A percentile compares a stretch with the other conserved stretches of the same genome.
Evolutionary conservation across 2,888 invertebrate species (phyloP).

Genomic region (Drepanosiphum platanoidis): DNA sequence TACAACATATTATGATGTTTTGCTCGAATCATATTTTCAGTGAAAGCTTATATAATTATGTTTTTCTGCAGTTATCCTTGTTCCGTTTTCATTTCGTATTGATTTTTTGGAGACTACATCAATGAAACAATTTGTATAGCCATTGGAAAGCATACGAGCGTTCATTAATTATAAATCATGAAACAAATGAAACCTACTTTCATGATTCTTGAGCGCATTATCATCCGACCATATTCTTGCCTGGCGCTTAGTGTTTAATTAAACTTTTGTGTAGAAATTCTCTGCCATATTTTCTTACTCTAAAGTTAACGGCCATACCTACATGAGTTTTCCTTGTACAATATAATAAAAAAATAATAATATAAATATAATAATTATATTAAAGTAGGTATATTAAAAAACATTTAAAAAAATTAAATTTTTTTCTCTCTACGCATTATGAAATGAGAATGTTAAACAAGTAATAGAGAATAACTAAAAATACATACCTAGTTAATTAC

Average conservation of each 20-base stretch:
- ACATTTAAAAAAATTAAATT: no score
- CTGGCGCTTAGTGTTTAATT: neutral
- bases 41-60: no score
- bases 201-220: constrained; percentile 2
- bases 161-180: constrained; percentile 24
- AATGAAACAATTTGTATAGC: neutral
- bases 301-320: neutral
- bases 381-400: no score
- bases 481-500: no score
- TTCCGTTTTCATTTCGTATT: neutral
- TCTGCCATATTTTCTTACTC: neutral
- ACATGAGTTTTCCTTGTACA: neutral
- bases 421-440: no score
- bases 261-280: constrained; percentile 1
- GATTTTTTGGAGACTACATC: neutral
- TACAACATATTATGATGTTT: no score
- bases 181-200: constrained; percentile 27
- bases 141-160: neutral
- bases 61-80: neutral
- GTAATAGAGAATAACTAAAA: no score
- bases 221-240: constrained; percentile 10
- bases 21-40: no score
- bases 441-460: no score
- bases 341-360: no score
- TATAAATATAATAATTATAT: no score